phyloP scores from a whole-genome alignment of 2,113 vertebrate genomes.

The Malurus elegans region DNA sequence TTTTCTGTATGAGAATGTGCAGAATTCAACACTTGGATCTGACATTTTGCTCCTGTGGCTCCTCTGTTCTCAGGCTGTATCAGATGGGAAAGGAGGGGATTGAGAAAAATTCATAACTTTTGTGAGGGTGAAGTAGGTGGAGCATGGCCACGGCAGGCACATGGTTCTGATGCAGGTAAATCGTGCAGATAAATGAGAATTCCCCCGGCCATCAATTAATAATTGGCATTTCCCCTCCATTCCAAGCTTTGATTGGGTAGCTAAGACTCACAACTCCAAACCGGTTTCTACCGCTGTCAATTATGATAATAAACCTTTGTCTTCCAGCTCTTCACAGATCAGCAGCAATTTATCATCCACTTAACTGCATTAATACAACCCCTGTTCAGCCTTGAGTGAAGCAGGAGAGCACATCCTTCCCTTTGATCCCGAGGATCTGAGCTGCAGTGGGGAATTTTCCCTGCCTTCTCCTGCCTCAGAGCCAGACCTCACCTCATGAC shows the following conservation, averaged over 20 bases:
- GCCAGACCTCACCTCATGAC: background rate
- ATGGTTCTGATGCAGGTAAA: background rate
- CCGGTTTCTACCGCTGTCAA: background rate
- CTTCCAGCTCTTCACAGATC: background rate
- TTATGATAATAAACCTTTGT: background rate
- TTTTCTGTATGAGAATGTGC: background rate
- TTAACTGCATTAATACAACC: background rate
- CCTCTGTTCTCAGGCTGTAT: background rate
- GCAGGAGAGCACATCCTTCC: background rate
- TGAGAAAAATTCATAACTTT: background rate
- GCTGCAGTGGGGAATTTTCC: conserved; percentile 2
- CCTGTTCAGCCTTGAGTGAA: background rate
- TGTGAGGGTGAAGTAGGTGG: background rate
- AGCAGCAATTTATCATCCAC: conserved; percentile 8
- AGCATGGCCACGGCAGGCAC: background rate
- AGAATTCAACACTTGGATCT: background rate
- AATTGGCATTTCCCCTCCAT: background rate
- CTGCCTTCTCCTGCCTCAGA: background rate
- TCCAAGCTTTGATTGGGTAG: background rate
- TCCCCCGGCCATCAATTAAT: background rate
- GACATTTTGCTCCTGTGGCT: background rate
- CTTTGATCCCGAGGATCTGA: background rate
- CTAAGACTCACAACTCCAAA: background rate
- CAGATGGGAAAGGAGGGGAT: background rate
- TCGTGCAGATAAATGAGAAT: background rate